Conservation (phyloP, 2,113 vertebrate species). For the Calypte anna region DNA sequence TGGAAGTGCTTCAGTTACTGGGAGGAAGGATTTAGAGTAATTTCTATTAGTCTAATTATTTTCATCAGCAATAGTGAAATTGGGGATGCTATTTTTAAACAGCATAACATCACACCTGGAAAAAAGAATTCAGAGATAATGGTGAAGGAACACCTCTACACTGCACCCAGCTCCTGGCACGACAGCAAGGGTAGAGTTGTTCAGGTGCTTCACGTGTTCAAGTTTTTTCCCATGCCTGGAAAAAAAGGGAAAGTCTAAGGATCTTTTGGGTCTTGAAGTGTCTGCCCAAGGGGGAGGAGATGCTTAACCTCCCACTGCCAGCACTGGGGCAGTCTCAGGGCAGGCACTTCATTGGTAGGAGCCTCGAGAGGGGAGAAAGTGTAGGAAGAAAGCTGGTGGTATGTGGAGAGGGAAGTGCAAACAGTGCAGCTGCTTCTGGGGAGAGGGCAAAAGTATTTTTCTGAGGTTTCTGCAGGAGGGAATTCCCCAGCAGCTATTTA, state of each 20-base stretch:
- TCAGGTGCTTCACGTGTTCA: fast-evolving
- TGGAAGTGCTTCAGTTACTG: not conserved
- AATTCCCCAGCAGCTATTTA: not conserved
- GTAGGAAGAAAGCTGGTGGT: not conserved
- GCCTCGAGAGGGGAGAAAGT: not conserved
- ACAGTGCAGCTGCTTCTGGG: not conserved
- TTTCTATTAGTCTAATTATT: not conserved
- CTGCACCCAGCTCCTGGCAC: not conserved
- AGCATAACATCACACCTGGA: not conserved
- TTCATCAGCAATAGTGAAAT: not conserved
- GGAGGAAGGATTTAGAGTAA: not conserved
- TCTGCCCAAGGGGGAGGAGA: not conserved
- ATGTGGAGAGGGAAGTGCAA: not conserved
- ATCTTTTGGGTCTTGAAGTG: not conserved
- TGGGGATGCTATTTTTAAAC: not conserved
- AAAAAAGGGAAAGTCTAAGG: not conserved
- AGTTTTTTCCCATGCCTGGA: not conserved
- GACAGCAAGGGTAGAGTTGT: not conserved
- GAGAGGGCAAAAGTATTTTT: not conserved
- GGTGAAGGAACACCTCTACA: not conserved
- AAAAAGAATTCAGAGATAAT: not conserved
- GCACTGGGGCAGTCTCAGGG: fast-evolving
- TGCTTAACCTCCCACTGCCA: not conserved
- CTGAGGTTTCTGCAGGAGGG: not conserved
- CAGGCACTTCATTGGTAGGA: not conserved